Evolutionary conservation across 2,113 vertebrate genomes (phyloP).

Genomic region (Petrocephalus microphthalmus): DNA sequence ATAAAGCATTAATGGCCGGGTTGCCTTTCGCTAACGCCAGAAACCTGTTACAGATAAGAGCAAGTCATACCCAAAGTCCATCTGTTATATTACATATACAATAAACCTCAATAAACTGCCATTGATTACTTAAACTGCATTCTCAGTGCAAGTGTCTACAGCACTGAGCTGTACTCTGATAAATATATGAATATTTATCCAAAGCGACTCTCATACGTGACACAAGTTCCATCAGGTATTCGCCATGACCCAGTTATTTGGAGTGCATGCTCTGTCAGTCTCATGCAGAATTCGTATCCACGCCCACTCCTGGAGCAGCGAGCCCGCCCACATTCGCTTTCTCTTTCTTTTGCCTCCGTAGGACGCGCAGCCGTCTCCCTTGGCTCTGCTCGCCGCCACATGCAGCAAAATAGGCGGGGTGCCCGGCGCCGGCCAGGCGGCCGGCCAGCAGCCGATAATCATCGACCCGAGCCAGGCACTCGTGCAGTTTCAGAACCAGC

Average conservation of each 20-base stretch:
- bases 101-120: background rate
- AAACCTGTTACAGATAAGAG: background rate
- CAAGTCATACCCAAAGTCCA: background rate
- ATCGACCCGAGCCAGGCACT: constrained; percentile 88
- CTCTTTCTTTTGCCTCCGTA: constrained; percentile 56
- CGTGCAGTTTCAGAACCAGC: constrained; percentile 84
- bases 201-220: background rate
- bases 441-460: constrained; percentile 75
- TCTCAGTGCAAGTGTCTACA: background rate
- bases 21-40: background rate
- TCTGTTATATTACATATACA: background rate
- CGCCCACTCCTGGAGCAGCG: constrained; percentile 58
- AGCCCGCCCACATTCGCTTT: constrained; percentile 61
- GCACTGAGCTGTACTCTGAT: background rate
- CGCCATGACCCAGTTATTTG: background rate
- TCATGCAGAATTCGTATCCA: constrained; percentile 58
- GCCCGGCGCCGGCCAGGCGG: constrained; percentile 78
- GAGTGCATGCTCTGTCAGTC: background rate
- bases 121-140: background rate
- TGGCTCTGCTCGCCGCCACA: constrained; percentile 94
- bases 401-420: constrained; percentile 99
- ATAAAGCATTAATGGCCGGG: background rate
- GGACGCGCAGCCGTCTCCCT: constrained; percentile 97
- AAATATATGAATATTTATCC: background rate
- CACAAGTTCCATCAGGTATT: background rate